A percentile compares a stretch with the other conserved stretches of the same genome.
Evolutionary conservation across 92 coral and sea anemone genomes (phyloP).

Genomic region (Pocillopora grandis): DNA sequence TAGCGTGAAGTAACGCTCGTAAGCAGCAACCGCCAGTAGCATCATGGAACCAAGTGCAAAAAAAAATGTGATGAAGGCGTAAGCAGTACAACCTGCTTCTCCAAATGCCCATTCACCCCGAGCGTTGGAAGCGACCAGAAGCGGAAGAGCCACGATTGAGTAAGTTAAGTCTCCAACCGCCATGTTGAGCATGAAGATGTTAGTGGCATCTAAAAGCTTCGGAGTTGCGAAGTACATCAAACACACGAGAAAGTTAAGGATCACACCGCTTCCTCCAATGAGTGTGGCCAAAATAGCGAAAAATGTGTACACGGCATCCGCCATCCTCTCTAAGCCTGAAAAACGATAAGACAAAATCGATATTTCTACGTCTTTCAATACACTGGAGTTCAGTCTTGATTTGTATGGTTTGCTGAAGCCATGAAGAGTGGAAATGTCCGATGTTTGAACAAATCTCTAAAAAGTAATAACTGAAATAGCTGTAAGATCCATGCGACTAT

Average conservation of each 20-base stretch:
- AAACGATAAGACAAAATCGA: neutral
- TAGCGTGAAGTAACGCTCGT: slow-evolving; percentile 40
- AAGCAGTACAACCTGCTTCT: slow-evolving; percentile 26
- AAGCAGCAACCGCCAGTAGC: slow-evolving; percentile 24
- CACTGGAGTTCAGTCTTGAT: too few relatives aligned
- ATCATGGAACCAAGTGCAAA: slow-evolving; percentile 31
- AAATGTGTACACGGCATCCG: too few relatives aligned
- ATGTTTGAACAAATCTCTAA: too few relatives aligned
- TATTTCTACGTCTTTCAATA: neutral
- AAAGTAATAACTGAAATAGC: too few relatives aligned
- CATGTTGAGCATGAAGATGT: slow-evolving; percentile 38
- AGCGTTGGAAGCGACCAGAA: slow-evolving; percentile 8
- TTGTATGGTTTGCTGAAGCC: too few relatives aligned
- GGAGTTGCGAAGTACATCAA: slow-evolving; percentile 8
- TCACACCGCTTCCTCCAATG: slow-evolving; percentile 17
- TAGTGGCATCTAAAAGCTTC: slow-evolving; percentile 31
- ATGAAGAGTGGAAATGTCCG: too few relatives aligned
- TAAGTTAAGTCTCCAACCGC: slow-evolving; percentile 22
- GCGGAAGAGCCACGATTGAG: slow-evolving; percentile 14
- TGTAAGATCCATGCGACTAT: too few relatives aligned
- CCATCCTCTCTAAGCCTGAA: slow-evolving; percentile 17
- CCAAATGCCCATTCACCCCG: slow-evolving; percentile 42
- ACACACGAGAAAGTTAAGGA: slow-evolving; percentile 33
- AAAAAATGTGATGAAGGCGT: slow-evolving; percentile 33
- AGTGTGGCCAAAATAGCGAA: slow-evolving; percentile 13